Percentiles rank a stretch among this genome's conserved stretches.
Evolutionary conservation across 2,113 vertebrate species (phyloP).

Genomic region (Brevimyrus niger): DNA sequence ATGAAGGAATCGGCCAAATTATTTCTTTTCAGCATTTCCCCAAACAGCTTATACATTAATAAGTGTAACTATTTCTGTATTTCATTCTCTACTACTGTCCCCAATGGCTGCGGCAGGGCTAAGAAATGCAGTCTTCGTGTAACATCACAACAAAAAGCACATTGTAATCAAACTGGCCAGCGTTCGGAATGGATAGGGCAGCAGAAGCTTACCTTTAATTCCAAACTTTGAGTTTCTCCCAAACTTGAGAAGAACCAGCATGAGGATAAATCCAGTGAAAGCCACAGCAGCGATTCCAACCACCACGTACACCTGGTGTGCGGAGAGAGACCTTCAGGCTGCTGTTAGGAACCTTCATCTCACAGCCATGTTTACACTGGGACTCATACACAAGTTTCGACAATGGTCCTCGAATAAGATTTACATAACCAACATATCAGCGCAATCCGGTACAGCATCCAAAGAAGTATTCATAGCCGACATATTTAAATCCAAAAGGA

Average conservation of each 20-base stretch:
- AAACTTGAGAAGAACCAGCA: slow-evolving; percentile 91
- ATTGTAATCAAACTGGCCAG: not conserved
- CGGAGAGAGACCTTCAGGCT: not conserved
- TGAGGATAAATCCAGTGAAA: slow-evolving; percentile 85
- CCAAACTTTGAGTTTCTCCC: slow-evolving; percentile 97
- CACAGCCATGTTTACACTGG: no score
- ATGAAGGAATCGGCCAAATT: not conserved
- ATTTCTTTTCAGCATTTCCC: not conserved
- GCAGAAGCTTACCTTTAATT: slow-evolving; percentile 88
- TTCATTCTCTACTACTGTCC: not conserved
- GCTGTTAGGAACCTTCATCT: not conserved
- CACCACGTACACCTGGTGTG: slow-evolving; percentile 82
- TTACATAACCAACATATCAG: not conserved
- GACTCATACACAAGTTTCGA: not conserved
- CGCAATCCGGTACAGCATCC: no score
- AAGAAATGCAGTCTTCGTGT: not conserved
- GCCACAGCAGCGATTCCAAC: slow-evolving; percentile 90
- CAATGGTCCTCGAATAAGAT: not conserved
- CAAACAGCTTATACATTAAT: not conserved
- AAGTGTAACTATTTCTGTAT: not conserved
- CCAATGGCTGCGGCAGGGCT: not conserved
- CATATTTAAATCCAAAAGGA: not conserved
- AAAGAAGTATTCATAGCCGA: not conserved
- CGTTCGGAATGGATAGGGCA: not conserved
- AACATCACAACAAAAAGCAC: not conserved